Conservation (phyloP, 1,140 invertebrate species). For the Pectinophora gossypiella region DNA sequence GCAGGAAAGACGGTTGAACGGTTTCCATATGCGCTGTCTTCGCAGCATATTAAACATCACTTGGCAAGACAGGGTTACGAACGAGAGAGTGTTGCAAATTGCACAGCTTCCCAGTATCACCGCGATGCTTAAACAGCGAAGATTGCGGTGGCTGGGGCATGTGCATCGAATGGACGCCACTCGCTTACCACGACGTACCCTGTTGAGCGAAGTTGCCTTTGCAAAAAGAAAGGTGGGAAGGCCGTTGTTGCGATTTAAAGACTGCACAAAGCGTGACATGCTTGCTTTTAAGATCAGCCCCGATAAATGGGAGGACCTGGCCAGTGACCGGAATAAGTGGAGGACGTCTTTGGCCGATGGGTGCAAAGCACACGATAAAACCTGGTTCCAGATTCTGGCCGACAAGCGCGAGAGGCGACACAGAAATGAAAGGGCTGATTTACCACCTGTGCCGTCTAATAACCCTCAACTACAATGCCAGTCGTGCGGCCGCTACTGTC, state of each 20-base stretch:
- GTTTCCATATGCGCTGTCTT: conserved; percentile 13
- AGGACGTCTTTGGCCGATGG: neutral
- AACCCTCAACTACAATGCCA: no score
- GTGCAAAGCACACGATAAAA: neutral
- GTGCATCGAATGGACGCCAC: conserved; percentile 5
- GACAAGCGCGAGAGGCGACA: no score
- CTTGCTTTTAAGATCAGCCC: neutral
- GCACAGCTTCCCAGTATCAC: conserved; percentile 1
- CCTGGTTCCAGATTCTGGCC: no score
- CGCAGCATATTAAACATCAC: neutral
- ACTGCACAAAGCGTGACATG: conserved; percentile 6
- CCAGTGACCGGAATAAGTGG: neutral
- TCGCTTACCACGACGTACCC: conserved; percentile 3
- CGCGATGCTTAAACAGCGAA: conserved; percentile 12
- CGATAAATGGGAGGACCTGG: neutral
- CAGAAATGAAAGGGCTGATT: no score
- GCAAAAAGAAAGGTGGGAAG: conserved; percentile 5
- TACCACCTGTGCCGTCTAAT: no score
- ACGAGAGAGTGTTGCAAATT: neutral
- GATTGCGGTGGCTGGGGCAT: conserved; percentile 15
- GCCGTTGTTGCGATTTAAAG: conserved; percentile 8
- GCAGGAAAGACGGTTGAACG: conserved; percentile 8
- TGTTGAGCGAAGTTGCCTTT: conserved; percentile 4
- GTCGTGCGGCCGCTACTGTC: no score
- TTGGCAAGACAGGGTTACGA: conserved; percentile 3